Percentiles rank a stretch among this genome's conserved stretches.
These are phyloP conservation scores for Syncerus caffer DNA, from an alignment of 2,797 vertebrate species.

Conservation along the genomic window DNA sequence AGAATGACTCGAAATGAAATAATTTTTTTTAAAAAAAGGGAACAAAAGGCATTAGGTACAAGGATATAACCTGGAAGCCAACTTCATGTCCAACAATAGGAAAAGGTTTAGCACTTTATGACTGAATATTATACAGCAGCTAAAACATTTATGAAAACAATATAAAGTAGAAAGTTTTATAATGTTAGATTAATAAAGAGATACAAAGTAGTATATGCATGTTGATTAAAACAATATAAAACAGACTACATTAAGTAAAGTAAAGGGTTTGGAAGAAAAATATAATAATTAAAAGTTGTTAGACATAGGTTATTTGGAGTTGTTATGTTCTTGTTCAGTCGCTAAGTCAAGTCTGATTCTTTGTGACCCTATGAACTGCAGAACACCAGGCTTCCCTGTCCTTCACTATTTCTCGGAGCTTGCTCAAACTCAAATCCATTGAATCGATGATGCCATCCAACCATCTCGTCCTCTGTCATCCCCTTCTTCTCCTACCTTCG, in stretches of 20 bases:
- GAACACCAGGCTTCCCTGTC: background rate
- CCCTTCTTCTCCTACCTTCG: background rate
- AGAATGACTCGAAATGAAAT: background rate
- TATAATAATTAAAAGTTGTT: background rate
- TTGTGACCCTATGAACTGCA: background rate
- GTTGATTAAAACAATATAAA: background rate
- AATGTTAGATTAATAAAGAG: slow-evolving; percentile 6
- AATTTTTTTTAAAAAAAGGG: background rate
- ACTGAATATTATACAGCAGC: background rate
- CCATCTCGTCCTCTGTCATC: background rate
- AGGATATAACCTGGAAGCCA: background rate
- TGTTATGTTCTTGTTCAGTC: background rate
- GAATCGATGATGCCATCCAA: background rate
- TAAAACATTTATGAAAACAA: background rate
- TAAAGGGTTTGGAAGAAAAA: background rate
- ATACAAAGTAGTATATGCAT: background rate
- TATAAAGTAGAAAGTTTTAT: background rate
- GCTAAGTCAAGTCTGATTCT: background rate
- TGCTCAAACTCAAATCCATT: background rate
- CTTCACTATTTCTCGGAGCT: background rate
- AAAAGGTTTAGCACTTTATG: background rate
- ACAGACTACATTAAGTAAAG: background rate
- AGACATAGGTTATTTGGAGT: background rate
- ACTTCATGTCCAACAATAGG: background rate
- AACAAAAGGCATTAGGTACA: background rate